Base-by-base conservation (phyloP, 2,797 vertebrate genomes). In the Cheracebus regulus region DNA sequence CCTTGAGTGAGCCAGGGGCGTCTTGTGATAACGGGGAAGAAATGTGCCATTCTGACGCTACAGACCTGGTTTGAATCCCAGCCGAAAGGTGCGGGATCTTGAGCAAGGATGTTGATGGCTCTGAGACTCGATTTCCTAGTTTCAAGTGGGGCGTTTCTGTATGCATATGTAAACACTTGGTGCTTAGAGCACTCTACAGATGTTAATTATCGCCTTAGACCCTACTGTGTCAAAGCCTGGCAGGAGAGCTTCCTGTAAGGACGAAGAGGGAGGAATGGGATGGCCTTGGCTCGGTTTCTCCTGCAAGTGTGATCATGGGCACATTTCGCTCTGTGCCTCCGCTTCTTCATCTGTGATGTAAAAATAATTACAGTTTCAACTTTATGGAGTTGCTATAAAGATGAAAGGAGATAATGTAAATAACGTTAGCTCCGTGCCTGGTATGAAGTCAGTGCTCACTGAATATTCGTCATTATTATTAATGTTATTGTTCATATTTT, bases 401-500 rank as follows among this genome's bases (percentile, higher is more conserved):
- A 95, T 88, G 33, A 73, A 86, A 92, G 83, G 80, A 58, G 48
- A 76, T 86, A 41, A 50, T 20, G 64, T 81, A 14, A 81, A 76
- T 87, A 76, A 86, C 10, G 28, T 87, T 61, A 87, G n/a, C 30
- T 58, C 48, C 1, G 4, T 44, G 52, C 78, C 84, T 75, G 36
- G 64, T 73, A 57, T 93, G 90, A 96, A 78, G 57, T 93, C 83
- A 64, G 84, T 80, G 81, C 79, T 58, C 36, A 57, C 93, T 64
- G 85, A 72, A 85, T 67, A 88, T 41, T 81, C 79, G 76, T 96
- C 95, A 41, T 61, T 46, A 58, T 96, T 95, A 58, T 64, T 90
- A 88, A 89, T 97, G 93, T 97, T 96, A 94, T 96, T 97, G 88
- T 92, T 96, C 93, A 88, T 93, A 97, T 79, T 97, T 97, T 67